These are phyloP conservation scores for Sebastes hubbsi DNA, from an alignment of 2,797 vertebrate genomes.

Conservation along the genomic window DNA sequence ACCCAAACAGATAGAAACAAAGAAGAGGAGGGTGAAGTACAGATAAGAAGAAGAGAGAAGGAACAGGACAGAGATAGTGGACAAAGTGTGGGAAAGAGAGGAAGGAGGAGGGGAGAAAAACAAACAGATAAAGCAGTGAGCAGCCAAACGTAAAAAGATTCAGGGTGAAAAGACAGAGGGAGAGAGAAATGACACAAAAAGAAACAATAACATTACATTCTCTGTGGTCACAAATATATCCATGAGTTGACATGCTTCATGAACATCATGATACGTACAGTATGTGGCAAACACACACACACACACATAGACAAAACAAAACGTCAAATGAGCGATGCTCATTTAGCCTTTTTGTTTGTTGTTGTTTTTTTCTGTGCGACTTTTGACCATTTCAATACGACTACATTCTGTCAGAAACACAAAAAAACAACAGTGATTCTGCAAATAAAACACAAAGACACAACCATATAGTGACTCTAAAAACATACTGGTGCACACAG, in stretches of 20 bases:
- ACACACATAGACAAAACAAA: slow-evolving; percentile 69
- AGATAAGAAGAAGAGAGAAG: slow-evolving; percentile 48
- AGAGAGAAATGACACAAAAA: slow-evolving; percentile 73
- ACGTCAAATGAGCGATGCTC: slow-evolving; percentile 74
- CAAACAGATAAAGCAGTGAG: slow-evolving; percentile 75
- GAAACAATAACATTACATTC: slow-evolving; percentile 86
- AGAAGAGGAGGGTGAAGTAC: slow-evolving; percentile 19
- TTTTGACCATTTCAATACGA: slow-evolving; percentile 9
- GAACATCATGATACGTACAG: slow-evolving; percentile 66
- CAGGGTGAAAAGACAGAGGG: slow-evolving; percentile 68
- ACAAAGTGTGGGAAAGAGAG: slow-evolving; percentile 36
- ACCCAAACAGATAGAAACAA: slow-evolving; percentile 35
- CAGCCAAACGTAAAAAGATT: slow-evolving; percentile 76
- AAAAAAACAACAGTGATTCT: slow-evolving; percentile 65
- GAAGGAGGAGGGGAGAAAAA: slow-evolving; percentile 9
- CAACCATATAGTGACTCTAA: slow-evolving; percentile 46
- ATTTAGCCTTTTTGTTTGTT: slow-evolving; percentile 74
- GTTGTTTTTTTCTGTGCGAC: slow-evolving; percentile 66
- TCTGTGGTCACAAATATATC: slow-evolving; percentile 79
- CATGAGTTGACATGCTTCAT: slow-evolving; percentile 86
- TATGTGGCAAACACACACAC: slow-evolving; percentile 58
- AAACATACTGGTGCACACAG: slow-evolving; percentile 58
- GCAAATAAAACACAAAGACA: slow-evolving; percentile 42
- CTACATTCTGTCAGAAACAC: slow-evolving; percentile 32
- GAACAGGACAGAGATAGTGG: slow-evolving; percentile 53